A percentile compares a stretch with the other conserved stretches of the same genome.
phyloP scores from a whole-genome alignment of 2,797 vertebrate species.

The Thunnus albacares region DNA sequence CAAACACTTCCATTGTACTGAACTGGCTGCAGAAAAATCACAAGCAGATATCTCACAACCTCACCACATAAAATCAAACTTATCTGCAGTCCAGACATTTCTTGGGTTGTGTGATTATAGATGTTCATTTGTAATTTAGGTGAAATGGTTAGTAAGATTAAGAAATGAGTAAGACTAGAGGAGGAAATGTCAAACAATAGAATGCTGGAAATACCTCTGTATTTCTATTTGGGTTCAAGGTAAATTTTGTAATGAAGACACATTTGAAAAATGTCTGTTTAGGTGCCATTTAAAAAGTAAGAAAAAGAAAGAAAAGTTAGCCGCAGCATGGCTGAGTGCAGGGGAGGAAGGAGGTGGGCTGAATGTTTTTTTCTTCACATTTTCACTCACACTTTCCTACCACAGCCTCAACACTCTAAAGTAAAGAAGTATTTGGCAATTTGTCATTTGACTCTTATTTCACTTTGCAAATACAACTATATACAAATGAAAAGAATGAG shows the following conservation, averaged over 20 bases:
- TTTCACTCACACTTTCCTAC: background rate
- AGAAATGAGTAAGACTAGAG: no score
- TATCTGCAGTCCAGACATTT: no score
- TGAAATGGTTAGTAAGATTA: no score
- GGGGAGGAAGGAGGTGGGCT: background rate
- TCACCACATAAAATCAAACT: background rate
- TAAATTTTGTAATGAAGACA: background rate
- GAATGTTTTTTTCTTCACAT: background rate
- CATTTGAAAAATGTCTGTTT: background rate
- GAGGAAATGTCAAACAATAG: no score
- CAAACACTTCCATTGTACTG: no score
- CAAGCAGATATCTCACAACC: no score
- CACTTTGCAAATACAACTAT: background rate
- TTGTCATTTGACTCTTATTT: no score
- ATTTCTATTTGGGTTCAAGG: background rate
- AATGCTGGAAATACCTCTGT: no score
- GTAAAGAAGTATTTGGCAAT: background rate
- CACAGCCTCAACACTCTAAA: background rate
- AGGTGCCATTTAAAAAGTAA: background rate
- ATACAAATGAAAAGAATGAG: background rate
- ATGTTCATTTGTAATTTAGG: background rate
- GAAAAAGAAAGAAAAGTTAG: background rate
- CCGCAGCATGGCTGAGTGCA: background rate
- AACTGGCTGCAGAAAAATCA: no score
- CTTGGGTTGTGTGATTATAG: background rate